These are phyloP conservation scores for Cyclophora albipunctata DNA, from an alignment of 2,888 invertebrate species.

Conservation along the genomic window DNA sequence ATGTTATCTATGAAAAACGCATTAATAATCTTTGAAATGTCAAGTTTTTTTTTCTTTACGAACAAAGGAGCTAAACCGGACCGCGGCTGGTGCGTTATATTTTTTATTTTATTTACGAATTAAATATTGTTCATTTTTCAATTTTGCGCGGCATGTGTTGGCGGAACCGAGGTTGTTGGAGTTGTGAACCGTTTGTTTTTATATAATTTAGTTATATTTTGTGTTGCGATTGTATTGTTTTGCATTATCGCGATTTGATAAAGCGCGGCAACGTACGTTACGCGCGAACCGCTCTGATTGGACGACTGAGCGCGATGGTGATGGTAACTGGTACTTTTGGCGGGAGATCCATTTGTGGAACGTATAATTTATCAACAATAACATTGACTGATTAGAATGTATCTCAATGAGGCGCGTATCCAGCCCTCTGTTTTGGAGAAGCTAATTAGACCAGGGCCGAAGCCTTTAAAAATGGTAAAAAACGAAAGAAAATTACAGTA, in stretches of 20 bases:
- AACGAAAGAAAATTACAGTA: too few species aligned
- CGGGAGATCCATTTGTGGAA: conserved; percentile 42
- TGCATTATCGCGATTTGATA: conserved; percentile 56
- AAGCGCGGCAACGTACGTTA: conserved; percentile 57
- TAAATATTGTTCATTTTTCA: conserved; percentile 31
- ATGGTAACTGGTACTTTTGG: conserved; percentile 38
- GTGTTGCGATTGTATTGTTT: conserved; percentile 29
- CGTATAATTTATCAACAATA: conserved; percentile 2
- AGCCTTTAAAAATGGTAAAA: too few species aligned
- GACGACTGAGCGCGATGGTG: conserved; percentile 34
- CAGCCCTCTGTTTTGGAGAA: too few species aligned
- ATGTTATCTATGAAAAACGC: too few species aligned
- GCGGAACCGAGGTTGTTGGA: conserved; percentile 40
- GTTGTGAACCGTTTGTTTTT: conserved; percentile 45
- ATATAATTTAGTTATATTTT: conserved; percentile 53
- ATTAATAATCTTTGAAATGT: too few species aligned
- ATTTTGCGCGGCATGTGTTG: conserved; percentile 39
- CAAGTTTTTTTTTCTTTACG: too few species aligned
- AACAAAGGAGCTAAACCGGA: conserved; percentile 39
- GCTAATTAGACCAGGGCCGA: too few species aligned
- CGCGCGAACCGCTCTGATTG: conserved; percentile 64
- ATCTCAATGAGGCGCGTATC: too few species aligned
- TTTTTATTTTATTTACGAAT: conserved; percentile 43
- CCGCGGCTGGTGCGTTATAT: conserved; percentile 25
- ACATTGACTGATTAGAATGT: conserved; percentile 1